Base-by-base conservation (phyloP, 2,888 invertebrate genomes). In the Cyclophora albipunctata region DNA sequence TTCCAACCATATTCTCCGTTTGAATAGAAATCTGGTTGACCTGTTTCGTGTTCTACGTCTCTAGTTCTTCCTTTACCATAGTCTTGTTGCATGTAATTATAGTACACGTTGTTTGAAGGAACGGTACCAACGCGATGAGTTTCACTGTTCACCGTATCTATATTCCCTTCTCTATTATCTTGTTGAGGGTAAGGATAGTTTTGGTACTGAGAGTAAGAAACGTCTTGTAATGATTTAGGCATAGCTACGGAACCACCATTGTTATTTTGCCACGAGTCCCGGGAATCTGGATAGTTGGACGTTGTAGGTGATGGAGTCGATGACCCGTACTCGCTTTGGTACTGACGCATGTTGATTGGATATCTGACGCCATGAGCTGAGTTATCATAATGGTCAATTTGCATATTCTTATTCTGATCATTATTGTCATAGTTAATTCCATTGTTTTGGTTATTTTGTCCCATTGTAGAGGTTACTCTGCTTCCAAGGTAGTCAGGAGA, bases 1-100 rank as follows among this genome's bases (percentile, higher is more conserved):
- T 85, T 88, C 89, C 89, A 89, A 2, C 89, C 89, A 59, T 81
- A 89, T 58, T 89, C 88, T 6, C 88, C 88, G 49, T 84, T 81
- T 0, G 89, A 84, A 56, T 88, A 89, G 40, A 68, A 59, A 7
- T 75, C 76, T 48, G 73, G 60, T 52, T 81, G 83, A 40, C 68
- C 69, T 4, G 68, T 71, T 57, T 82, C 81, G 47, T 75, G 78
- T 44, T 86, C 84, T 5, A 71, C 52, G 51, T 84, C 83, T 62
- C 76, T 77, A 1, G 70, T 64, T 34, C 73, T 71, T 51, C 63
- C 59, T 67, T 75, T 84, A 6, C 71, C 52, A 47, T 71, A 80
- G 54, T 86, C 84, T 2, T 86, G 83, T 62, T 83, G 84, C 34
- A 75, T 73, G 51, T 77, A 79, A 58, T 85, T 88, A 44, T 83